Conservation (phyloP, 2,113 vertebrate genomes). For the Melospiza georgiana region DNA sequence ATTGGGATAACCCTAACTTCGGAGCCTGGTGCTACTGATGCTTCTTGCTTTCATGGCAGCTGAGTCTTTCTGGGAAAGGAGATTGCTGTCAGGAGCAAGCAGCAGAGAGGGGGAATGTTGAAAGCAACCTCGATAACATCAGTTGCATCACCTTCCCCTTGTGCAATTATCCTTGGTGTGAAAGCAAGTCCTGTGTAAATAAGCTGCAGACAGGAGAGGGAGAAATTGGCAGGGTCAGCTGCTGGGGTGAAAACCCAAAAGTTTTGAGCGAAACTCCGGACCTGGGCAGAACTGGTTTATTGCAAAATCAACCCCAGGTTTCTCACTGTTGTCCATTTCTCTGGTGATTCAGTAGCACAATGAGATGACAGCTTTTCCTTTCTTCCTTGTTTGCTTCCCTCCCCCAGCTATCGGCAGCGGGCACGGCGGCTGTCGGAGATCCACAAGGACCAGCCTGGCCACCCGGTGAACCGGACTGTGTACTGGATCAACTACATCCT, state of each 20-base stretch:
- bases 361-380: background rate
- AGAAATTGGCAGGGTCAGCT: background rate
- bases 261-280: background rate
- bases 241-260: background rate
- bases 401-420: conserved; percentile 83
- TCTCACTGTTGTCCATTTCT: background rate
- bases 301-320: accelerated
- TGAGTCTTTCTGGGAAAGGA: background rate
- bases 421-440: conserved; percentile 89
- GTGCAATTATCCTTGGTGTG: background rate
- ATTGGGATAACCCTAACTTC: background rate
- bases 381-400: background rate
- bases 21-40: accelerated
- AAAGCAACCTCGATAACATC: background rate
- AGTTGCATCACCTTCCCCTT: background rate
- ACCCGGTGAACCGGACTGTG: conserved; percentile 89
- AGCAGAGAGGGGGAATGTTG: background rate
- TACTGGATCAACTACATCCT: conserved; percentile 97
- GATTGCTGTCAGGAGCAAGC: background rate
- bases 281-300: accelerated
- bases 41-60: background rate
- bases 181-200: background rate
- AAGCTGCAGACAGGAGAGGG: background rate
- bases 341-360: background rate
- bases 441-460: conserved; percentile 95